Percentiles rank a stretch among this genome's conserved stretches.
phyloP scores from a whole-genome alignment of 2,113 vertebrate species.

The Drymodes brunneopygia region DNA sequence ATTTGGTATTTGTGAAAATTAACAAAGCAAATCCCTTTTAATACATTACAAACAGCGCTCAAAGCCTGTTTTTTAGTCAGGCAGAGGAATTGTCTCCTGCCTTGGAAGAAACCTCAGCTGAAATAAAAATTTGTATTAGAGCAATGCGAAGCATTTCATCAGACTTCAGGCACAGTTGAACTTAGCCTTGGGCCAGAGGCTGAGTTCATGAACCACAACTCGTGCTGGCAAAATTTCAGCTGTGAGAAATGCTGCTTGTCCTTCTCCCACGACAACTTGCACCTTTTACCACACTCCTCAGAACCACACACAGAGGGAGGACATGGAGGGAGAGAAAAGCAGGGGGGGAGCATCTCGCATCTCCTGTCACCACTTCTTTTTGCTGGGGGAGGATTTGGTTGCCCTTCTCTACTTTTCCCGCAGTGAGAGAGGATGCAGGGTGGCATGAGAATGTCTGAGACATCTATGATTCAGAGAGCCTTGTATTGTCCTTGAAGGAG shows the following conservation, averaged over 20 bases:
- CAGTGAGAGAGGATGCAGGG: not conserved
- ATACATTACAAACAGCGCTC: not conserved
- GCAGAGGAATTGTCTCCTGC: not conserved
- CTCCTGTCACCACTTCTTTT: not conserved
- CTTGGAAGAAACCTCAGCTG: not conserved
- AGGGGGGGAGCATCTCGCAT: not conserved
- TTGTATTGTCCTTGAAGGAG: not conserved
- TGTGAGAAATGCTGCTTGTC: constrained; percentile 1
- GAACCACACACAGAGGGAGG: not conserved
- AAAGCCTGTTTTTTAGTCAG: not conserved
- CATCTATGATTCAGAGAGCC: not conserved
- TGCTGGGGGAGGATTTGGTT: not conserved
- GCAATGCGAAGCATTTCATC: constrained; percentile 1
- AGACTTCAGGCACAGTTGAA: not conserved
- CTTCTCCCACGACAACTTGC: not conserved
- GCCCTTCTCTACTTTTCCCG: not conserved
- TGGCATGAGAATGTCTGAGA: not conserved
- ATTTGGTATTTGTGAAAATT: constrained; percentile 5
- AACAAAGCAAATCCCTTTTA: constrained; percentile 2
- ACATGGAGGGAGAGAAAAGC: not conserved
- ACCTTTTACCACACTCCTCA: not conserved
- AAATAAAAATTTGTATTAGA: constrained; percentile 20
- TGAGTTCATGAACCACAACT: constrained; percentile 28
- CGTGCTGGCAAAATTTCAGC: not conserved
- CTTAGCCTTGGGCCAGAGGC: constrained; percentile 19